Evolutionary conservation across 92 coral and sea anemone genomes (phyloP).

Genomic region (Bergia sp.): DNA sequence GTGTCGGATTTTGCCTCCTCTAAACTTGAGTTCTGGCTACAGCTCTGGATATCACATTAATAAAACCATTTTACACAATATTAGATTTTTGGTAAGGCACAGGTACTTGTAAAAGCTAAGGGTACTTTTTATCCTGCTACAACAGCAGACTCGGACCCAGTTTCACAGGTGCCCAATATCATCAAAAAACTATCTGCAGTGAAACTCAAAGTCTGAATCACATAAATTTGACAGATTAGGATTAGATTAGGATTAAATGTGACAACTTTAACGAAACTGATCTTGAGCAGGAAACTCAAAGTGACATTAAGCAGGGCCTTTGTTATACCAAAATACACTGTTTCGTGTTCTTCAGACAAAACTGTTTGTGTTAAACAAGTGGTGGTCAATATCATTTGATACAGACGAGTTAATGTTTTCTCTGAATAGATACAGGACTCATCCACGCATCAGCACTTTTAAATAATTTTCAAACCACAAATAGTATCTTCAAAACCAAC

Average conservation of each 20-base stretch:
- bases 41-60: too few species aligned
- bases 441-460: neutral
- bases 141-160: too few species aligned
- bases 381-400: neutral
- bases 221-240: too few species aligned
- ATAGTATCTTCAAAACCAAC: neutral
- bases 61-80: too few species aligned
- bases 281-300: neutral
- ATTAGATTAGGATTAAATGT: too few species aligned
- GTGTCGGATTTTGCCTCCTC: too few species aligned
- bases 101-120: too few species aligned
- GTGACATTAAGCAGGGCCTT: neutral
- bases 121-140: neutral
- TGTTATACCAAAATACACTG: neutral
- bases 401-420: neutral
- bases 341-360: conserved; percentile 8
- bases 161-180: too few species aligned
- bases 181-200: too few species aligned
- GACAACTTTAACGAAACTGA: neutral
- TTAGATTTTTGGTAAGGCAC: too few species aligned
- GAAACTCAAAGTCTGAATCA: too few species aligned
- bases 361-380: neutral
- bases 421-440: neutral
- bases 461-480: neutral
- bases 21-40: too few species aligned